Evolutionary conservation across 2,113 vertebrate genomes (phyloP).

Genomic region (pig (Sus scrofa)): T2T-Sscrofa CM000819.6:115431001-115431500

Average conservation of each 20-base stretch:
- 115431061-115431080: conserved; percentile 49
- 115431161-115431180: background rate
- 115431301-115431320: background rate
- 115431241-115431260: background rate
- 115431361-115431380: background rate
- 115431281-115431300: no score
- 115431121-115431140: background rate
- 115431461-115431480: background rate
- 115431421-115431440: background rate
- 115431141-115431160: conserved; percentile 25
- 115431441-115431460: background rate
- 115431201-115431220: background rate
- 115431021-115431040: background rate
- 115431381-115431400: background rate
- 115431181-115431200: background rate
- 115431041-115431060: conserved; percentile 31
- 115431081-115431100: conserved; percentile 20
- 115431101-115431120: conserved; percentile 46
- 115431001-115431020: background rate
- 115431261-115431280: background rate
- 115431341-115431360: background rate
- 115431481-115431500: conserved; percentile 31
- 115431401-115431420: background rate
- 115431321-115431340: background rate
- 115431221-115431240: background rate